Conservation (phyloP, 2,113 vertebrate genomes). For the Diadophis punctatus region DNA sequence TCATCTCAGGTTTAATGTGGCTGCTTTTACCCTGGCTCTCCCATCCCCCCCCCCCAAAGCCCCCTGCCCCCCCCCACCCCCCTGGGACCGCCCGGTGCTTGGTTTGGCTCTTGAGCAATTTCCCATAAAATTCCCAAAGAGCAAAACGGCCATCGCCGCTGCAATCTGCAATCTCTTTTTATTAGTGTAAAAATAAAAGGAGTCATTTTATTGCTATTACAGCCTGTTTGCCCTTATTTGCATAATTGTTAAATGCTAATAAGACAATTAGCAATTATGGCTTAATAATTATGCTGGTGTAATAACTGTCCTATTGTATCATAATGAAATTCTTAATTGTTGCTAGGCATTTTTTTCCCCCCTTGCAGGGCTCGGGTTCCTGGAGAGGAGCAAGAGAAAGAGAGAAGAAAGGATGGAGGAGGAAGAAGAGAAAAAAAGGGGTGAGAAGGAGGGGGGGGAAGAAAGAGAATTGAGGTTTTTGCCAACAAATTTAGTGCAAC, state of each 20-base stretch:
- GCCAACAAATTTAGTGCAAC: background rate
- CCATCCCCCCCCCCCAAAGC: too few species aligned
- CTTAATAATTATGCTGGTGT: slow-evolving; percentile 62
- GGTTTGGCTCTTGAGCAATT: slow-evolving; percentile 6
- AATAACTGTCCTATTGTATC: slow-evolving; percentile 50
- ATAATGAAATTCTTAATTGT: slow-evolving; percentile 67
- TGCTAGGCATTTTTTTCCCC: slow-evolving; percentile 49
- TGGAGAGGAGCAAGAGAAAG: background rate
- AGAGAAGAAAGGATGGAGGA: background rate
- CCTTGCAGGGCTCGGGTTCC: slow-evolving; percentile 24
- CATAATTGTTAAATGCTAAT: slow-evolving; percentile 69
- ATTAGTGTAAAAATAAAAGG: slow-evolving; percentile 31
- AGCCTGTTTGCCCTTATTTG: slow-evolving; percentile 63
- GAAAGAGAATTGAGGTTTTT: background rate
- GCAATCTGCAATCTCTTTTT: slow-evolving; percentile 36
- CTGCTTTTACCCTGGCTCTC: background rate
- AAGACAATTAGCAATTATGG: slow-evolving; percentile 65
- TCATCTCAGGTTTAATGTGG: background rate
- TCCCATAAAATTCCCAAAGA: slow-evolving; percentile 26
- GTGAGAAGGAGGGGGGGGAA: too few species aligned
- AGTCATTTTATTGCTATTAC: slow-evolving; percentile 54
- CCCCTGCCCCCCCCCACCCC: too few species aligned
- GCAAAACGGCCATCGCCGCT: background rate
- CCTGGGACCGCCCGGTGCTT: background rate
- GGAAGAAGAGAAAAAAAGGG: background rate